Evolutionary conservation across 2,888 invertebrate species (phyloP), one percentile per base, ranked within the genome.

Genomic region (Tuta absoluta): DNA sequence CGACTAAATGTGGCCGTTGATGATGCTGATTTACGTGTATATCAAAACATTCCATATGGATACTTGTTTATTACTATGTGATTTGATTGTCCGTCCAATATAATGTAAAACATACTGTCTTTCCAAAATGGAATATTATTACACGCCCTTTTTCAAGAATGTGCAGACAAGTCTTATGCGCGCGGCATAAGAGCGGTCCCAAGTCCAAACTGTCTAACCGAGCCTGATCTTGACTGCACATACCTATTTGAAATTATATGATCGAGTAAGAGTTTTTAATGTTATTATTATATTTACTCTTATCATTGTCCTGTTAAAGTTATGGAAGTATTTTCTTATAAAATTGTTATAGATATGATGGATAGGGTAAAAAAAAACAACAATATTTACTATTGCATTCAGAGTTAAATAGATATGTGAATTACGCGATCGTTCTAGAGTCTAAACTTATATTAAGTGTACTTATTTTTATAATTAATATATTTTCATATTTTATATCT

Each of bases 401-500:
- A 45, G 14, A 41, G 14, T 38, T 38, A 38, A 8, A 12, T 8
- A 38, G 28, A 5, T 38, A 38, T 38, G 4, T 38, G 12, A 38
- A 38, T 11, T 38, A 8, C 12, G 38, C 38, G 12, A 38, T 11
- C 1, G 12, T 3, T 38, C 41, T 37, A 45, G 4, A 45, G 12
- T 41, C 45, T 45, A 45, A 17, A 45, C 41, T 45, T 45, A 45
- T 45, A 41, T 41, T 41, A 41, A 45, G 45, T 45, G 45, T 45
- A 45, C 45, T 45, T 17, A 45, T n/a, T 45, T 45, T 45, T 45
- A 45, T 33, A 33, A 33, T 45, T 45, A 45, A 45, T 45, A 45
- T 45, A 45, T 45, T 45, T 45, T 17, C 8, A 4, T 33, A 33
- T n/a, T 45, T 17, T 4, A 3, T n/a, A 45, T 45, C 45, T 45